Evolutionary conservation across 2,888 invertebrate species (phyloP), one percentile per base, ranked within the genome.

Genomic region (Himalopsyche anomala): DNA sequence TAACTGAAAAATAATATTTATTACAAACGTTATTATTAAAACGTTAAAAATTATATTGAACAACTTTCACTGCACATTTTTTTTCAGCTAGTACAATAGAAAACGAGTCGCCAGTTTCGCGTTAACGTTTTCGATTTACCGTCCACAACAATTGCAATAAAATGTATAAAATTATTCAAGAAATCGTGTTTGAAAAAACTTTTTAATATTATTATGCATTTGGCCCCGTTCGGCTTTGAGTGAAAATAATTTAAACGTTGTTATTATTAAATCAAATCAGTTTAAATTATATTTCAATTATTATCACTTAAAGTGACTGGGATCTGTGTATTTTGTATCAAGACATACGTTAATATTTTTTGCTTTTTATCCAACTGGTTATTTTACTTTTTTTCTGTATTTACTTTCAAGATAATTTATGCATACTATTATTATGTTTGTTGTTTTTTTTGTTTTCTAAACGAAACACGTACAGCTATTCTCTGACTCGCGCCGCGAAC

Each of bases 391-490:
- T 56, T 45, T 19, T 19, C 51, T 51, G 19, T 62, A 28, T 62
- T 62, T 62, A 62, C 19, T 62, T 62, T 62, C 62, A 15, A 62
- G 62, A 62, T 62, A 62, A 62, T 62, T 62, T 62, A 62, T 62
- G 62, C 62, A 62, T 62, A 62, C 62, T 62, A 19, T 62, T 19
- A 62, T 62, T 62, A 62, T n/a, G 28, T 12, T 62, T 62, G 62
- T 62, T 62, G 62, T 62, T 62, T 62, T 62, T 62, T 56, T 56
- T 62, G 19, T 62, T 51, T 62, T n/a, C 62, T 19, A n/a, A 62
- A 62, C 28, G 19, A 19, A 19, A n/a, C 62, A 19, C 62, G 62
- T 15, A 62, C 62, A 28, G 28, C n/a, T 9, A 8, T 8, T 62
- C 9, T 62, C n/a, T 9, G n/a, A 62, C 62, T 62, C 19, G 62